Base-by-base conservation (phyloP, 2,797 vertebrate genomes). In the Lepilemur ruficaudatus region DNA sequence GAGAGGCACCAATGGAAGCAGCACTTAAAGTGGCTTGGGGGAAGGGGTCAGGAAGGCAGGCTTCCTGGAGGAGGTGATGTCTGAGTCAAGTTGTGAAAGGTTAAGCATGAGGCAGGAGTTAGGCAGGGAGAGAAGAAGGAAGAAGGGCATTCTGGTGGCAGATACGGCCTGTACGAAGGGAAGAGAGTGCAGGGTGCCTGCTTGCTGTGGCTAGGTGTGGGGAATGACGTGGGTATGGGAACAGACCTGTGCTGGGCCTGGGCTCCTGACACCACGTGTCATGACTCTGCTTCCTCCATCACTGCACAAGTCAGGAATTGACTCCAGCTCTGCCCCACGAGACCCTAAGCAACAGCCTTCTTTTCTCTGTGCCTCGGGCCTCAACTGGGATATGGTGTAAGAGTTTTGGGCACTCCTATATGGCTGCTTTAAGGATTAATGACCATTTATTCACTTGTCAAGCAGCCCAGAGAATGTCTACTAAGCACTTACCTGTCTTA, bases 31-130 rank as follows among this genome's bases (percentile, higher is more conserved):
- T 46, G 35, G 35, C 67, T 12, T 70, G 35, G 46, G 91, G 61
- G 25, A 28, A 59, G 55, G 59, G 38, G 1, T 75, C 61, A 67
- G 65, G 70, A 65, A 84, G 82, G 70, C 76, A 76, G 67, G 43
- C 81, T 91, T 89, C 89, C 65, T 88, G 86, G 46, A 88, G 67
- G 65, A 89, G 73, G 89, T 20, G 43, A 35, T n/a, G 17, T 43
- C 48, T 48, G 35, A 84, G 78, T 32, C 78, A 59, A 35, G 76
- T 28, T 6, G 67, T 35, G 52, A 43, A 73, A 75, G 72, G 20
- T 18, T 17, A 79, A 67, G 65, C 38, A 83, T 75, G 20, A 15
- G 9, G 65, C 35, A 87, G 80, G 20, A 13, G 12, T 52, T 30
- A 88, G 72, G 72, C 11, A 46, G 72, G 63, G 46, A 78, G 38